Base-by-base conservation (phyloP, 2,797 vertebrate genomes). In the Gadopsis marmoratus region DNA sequence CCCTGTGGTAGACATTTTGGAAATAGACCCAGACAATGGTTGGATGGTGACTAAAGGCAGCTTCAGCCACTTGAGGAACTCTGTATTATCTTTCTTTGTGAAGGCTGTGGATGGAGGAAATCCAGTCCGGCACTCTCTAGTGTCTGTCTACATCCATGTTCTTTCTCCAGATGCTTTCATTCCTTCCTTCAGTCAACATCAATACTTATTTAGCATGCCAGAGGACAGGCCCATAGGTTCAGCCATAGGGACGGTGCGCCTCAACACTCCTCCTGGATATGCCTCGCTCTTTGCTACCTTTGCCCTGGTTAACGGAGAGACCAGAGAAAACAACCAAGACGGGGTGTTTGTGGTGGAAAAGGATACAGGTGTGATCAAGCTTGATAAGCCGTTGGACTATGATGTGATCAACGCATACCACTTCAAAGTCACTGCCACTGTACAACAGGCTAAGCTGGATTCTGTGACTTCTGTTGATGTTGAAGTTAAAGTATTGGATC, bases 21-120 rank as follows among this genome's bases (percentile, higher is more conserved):
- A 99, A 91, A 99, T 99, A 3, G 97, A 99, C 86, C 97, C 97
- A n/a, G 98, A 99, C 89, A 99, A 97, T 76, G 98, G 98, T 59
- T 99, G 98, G 98, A 97, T 99, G 95, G 97, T 99, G 71, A 99
- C 98, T 5, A 99, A 98, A 90, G 97, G 97, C 64, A 97, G 92
- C 82, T 98, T 99, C 83, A 96, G 94, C 90, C 97, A 97, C 37
- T 89, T 97, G 54, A 97, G 94, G 89, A 98, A 97, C 77, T 97
- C 97, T 0, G 96, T 98, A 53, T 91, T 98, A 50, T 99, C 98
- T 0, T 99, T 99, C 91, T 99, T 98, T 64, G 98, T 99, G 56
- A 99, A 99, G 93, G 98, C 98, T 12, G 95, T 97, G 11, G 98
- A 99, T 73, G 96, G 97, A 39, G 98, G 98, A 53, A 95, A 95